A percentile compares a stretch with the other conserved stretches of the same genome.
Conservation (phyloP, 1,140 invertebrate genomes). For the Halesus radiatus region DNA sequence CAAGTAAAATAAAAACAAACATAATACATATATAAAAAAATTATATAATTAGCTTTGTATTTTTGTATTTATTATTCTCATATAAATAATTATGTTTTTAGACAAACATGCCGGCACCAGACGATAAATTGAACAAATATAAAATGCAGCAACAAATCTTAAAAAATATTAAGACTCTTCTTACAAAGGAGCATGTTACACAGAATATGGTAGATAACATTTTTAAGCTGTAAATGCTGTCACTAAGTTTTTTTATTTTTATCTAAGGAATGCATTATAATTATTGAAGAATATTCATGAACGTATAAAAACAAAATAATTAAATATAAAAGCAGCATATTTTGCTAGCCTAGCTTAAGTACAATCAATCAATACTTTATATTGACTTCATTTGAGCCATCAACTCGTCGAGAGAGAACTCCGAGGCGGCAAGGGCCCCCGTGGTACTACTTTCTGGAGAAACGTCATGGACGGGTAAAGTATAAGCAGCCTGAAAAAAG, state of each 20-base stretch:
- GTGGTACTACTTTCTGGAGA: slow-evolving; percentile 66
- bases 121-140: slow-evolving; percentile 22
- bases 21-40: not conserved
- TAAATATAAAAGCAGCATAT: too few relatives aligned
- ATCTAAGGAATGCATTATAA: slow-evolving; percentile 13
- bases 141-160: slow-evolving; percentile 11
- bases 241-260: not conserved
- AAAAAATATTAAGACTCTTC: slow-evolving; percentile 20
- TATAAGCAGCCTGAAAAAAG: slow-evolving; percentile 64
- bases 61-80: not conserved
- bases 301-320: too few relatives aligned
- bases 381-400: slow-evolving; percentile 92
- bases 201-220: slow-evolving; percentile 35
- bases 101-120: slow-evolving; percentile 8
- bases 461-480: slow-evolving; percentile 62
- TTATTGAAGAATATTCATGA: too few relatives aligned
- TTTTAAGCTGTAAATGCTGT: not conserved
- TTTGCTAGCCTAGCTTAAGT: too few relatives aligned
- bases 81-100: slow-evolving; percentile 20
- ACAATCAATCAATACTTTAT: slow-evolving; percentile 60
- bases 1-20: slow-evolving; percentile 48
- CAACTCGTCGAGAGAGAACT: slow-evolving; percentile 82
- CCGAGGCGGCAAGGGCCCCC: slow-evolving; percentile 65
- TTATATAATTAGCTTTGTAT: not conserved
- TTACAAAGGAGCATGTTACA: slow-evolving; percentile 15